Base-by-base conservation (phyloP, 2,888 invertebrate species). In the Aphodius granarius region DNA sequence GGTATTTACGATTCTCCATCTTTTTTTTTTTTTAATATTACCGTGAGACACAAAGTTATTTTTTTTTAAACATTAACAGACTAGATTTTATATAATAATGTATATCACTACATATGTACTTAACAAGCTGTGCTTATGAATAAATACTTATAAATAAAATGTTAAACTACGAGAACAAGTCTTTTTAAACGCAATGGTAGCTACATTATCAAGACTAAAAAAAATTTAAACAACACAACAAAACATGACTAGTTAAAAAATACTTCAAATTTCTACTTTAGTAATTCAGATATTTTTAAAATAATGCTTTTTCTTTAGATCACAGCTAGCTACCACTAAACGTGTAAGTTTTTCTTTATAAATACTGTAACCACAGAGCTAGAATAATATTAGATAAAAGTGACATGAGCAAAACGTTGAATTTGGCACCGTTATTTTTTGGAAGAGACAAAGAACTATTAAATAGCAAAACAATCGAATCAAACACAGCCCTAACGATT, bases 271-370 rank as follows among this genome's bases (percentile, higher is more conserved):
- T 62, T 16, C 62, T 62, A 13, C 5, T 62, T 71, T n/a, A 15
- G 18, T 16, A 16, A 82, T 80, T 20, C 76, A 76, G 78, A 74
- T 75, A 80, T 83, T 81, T 71, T 77, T 78, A 78, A n/a, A 78
- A 74, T 77, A 74, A 73, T 23, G 70, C 75, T 78, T 73, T 73
- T 70, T 77, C 76, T 74, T 77, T 74, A 79, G 84, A 85, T 85
- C 85, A 85, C 85, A 85, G 85, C 83, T 82, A 84, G 83, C 82
- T 81, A 81, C 75, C 76, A 80, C 79, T 80, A 78, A 78, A 76
- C 76, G 74, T 66, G 70, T 77, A 75, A 68, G 68, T 68, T 21
- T 68, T 68, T 21, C 19, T 68, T 68, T 21, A 68, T 68, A 20
- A 66, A 16, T 68, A 68, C 22, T 21, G 22, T 68, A 68, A 68